Base-by-base conservation (phyloP, 2,888 invertebrate species). In the Petrolisthes cinctipes region DNA sequence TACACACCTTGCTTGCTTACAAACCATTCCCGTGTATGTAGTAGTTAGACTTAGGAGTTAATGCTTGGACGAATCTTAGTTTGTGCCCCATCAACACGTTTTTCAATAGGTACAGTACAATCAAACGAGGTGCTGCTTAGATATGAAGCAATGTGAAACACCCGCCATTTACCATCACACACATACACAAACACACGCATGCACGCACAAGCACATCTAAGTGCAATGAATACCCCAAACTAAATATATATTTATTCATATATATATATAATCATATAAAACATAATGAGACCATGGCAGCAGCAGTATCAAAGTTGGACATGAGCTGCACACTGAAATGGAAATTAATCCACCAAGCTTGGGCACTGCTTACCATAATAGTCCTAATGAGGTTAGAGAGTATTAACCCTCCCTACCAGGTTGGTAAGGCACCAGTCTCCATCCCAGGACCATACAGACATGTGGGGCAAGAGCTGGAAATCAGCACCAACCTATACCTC, bases 251-350 rank as follows among this genome's bases (percentile, higher is more conserved):
- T 37, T 37, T 37, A 37, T 37, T 37, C 37, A 37, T 37, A 37
- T 37, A 37, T 37, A 37, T 37, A 37, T 37, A 37, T 37, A 37
- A 37, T 37, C 2, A 37, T 37, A 37, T 37, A 37, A 37, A 37
- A 68, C 71, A 73, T 51, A 51, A 78, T 57, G 68, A 81, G 80
- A 85, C 53, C 57, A 80, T 80, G 81, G 73, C 73, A 81, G 85
- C 85, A 85, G 85, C 85, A 81, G 85, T 57, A 68, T 37, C 53
- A 14, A 75, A 78, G 85, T 54, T 85, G 81, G 85, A 85, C 85
- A 80, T 57, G 78, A 80, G 68, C 85, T 73, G 80, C 37, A 37
- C 37, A 37, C 37, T 37, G 37, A 37, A 37, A 37, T 37, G 37
- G 37, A 37, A 37, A 37, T 37, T 37, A 37, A 37, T 37, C 37